phyloP scores from a whole-genome alignment of 37 sponge, comb jelly and placozoan species.

The Cliona cf. orientalis region DNA sequence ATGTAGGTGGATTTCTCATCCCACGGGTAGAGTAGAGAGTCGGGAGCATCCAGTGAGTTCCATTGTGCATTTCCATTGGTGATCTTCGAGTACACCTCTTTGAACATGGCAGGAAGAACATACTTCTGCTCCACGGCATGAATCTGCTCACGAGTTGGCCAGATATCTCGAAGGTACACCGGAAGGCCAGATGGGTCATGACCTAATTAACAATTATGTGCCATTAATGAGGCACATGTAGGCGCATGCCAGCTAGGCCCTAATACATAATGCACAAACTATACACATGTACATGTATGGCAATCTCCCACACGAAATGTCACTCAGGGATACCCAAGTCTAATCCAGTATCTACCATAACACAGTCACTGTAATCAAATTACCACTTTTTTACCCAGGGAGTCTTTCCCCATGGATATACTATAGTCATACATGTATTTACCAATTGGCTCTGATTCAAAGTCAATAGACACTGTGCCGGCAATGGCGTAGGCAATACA shows the following conservation, averaged over 20 bases:
- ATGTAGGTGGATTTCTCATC: slow-evolving; percentile 85
- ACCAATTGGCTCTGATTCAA: slow-evolving; percentile 92
- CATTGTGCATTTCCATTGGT: slow-evolving; percentile 81
- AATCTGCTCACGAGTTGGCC: slow-evolving; percentile 85
- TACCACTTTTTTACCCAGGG: no score
- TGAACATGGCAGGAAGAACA: slow-evolving; percentile 92
- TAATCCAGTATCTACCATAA: no score
- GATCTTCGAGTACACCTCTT: slow-evolving; percentile 53
- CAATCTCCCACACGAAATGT: no score
- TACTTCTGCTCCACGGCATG: slow-evolving; percentile 83
- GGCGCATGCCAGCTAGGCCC: no score
- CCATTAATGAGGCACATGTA: neutral
- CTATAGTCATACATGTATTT: neutral
- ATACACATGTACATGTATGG: no score
- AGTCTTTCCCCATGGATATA: neutral
- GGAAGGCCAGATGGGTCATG: slow-evolving; percentile 55
- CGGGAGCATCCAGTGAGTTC: slow-evolving; percentile 76
- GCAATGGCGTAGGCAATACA: slow-evolving; percentile 96
- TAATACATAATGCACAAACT: no score
- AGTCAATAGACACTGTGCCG: slow-evolving; percentile 88
- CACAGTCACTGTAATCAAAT: no score
- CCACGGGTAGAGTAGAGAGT: slow-evolving; percentile 89
- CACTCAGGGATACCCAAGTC: no score
- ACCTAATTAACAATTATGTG: slow-evolving; percentile 57
- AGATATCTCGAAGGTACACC: slow-evolving; percentile 90